Conservation (phyloP, 2,113 vertebrate genomes). For the Pycnonotus jocosus region DNA sequence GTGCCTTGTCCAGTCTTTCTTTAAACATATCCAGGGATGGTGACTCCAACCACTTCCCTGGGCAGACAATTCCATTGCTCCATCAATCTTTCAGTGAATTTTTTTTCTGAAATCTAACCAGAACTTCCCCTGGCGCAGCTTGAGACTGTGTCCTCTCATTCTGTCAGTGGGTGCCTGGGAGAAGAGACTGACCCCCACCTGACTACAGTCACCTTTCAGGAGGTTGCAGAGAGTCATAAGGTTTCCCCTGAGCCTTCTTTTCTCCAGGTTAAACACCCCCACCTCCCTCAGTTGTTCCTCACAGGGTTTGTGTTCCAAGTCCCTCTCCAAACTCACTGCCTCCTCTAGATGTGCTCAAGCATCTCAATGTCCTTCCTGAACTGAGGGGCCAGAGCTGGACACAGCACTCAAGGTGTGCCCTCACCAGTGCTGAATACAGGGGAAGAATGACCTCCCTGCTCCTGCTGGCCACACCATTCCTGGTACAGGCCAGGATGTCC, state of each 20-base stretch:
- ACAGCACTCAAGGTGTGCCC: not conserved
- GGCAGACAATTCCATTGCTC: not conserved
- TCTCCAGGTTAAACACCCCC: not conserved
- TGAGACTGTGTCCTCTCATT: not conserved
- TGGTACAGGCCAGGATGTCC: rapidly evolving
- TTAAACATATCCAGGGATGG: not conserved
- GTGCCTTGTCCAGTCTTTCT: not conserved
- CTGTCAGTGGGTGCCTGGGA: not conserved
- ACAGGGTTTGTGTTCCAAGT: not conserved
- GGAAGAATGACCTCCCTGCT: not conserved
- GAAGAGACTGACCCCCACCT: not conserved
- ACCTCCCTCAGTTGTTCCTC: rapidly evolving
- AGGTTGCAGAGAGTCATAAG: not conserved
- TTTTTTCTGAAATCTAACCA: not conserved
- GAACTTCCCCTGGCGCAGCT: not conserved
- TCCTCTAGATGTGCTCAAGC: rapidly evolving
- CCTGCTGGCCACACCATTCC: not conserved
- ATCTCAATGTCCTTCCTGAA: rapidly evolving
- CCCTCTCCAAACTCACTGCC: rapidly evolving
- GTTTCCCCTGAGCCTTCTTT: not conserved
- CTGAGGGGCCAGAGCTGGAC: not conserved
- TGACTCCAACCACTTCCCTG: not conserved
- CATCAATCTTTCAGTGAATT: not conserved
- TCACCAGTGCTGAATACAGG: rapidly evolving
- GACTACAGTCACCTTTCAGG: not conserved